Conservation (phyloP, 2,888 invertebrate genomes). For the Eudemis profundana region DNA sequence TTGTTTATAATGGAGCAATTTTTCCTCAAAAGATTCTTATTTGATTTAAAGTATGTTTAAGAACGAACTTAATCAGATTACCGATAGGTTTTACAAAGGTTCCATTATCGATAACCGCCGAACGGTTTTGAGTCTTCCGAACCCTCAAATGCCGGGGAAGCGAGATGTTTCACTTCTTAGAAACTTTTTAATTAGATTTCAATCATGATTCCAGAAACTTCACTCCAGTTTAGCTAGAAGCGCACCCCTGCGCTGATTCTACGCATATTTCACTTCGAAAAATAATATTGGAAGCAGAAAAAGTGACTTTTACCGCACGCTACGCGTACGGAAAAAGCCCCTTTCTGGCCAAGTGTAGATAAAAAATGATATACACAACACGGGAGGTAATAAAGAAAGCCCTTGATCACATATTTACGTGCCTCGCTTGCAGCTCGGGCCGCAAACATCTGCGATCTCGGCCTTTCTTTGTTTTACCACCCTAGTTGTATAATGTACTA, state of each 20-base stretch:
- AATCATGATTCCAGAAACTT: constrained; percentile 6
- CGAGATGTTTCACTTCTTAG: constrained; percentile 7
- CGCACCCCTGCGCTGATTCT: not conserved
- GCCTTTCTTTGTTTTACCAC: too few relatives aligned
- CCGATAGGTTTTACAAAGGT: not conserved
- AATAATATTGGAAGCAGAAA: not conserved
- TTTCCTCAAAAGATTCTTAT: not conserved
- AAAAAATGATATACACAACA: too few relatives aligned
- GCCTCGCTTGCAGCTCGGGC: too few relatives aligned
- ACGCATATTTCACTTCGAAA: not conserved
- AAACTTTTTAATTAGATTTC: constrained; percentile 20
- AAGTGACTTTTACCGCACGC: too few relatives aligned
- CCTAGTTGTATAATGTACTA: too few relatives aligned
- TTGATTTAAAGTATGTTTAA: not conserved
- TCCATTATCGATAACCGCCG: not conserved
- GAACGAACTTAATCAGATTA: constrained; percentile 2
- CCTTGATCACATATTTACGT: too few relatives aligned
- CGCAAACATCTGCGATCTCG: too few relatives aligned
- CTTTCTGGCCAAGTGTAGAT: too few relatives aligned
- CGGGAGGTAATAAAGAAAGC: too few relatives aligned
- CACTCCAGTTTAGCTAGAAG: not conserved
- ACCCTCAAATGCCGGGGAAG: not conserved
- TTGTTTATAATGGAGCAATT: too few relatives aligned
- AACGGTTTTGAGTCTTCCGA: not conserved
- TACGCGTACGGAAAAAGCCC: too few relatives aligned